Conservation (phyloP, 2,797 vertebrate genomes). For the Darevskia mixta region DNA sequence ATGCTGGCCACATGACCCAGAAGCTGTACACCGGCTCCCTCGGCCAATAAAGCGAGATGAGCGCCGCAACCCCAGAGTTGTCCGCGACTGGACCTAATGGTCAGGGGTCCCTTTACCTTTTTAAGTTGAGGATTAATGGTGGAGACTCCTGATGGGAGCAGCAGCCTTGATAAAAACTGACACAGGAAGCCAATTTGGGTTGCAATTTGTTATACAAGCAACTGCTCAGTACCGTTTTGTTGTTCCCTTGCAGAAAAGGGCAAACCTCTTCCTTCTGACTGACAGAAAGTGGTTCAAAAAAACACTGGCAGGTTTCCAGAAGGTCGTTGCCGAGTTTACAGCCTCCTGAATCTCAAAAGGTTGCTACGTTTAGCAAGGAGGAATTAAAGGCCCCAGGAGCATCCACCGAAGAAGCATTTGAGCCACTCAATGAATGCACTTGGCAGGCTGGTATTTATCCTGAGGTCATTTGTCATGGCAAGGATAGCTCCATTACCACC, state of each 20-base stretch:
- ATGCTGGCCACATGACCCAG: too few species aligned
- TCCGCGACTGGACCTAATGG: too few species aligned
- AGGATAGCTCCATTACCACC: slow-evolving; percentile 6
- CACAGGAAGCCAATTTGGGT: slow-evolving; percentile 6
- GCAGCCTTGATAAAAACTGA: not conserved
- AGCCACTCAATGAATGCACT: not conserved
- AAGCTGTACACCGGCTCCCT: too few species aligned
- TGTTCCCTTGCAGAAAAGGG: slow-evolving; percentile 28
- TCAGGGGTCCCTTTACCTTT: too few species aligned
- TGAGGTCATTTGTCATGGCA: slow-evolving; percentile 35
- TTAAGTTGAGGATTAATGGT: not conserved
- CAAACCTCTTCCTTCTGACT: slow-evolving; percentile 25
- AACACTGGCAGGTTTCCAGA: slow-evolving; percentile 38
- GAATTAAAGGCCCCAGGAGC: slow-evolving; percentile 35
- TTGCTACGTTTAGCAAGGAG: slow-evolving; percentile 45
- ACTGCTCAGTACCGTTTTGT: slow-evolving; percentile 1
- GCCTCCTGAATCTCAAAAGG: slow-evolving; percentile 50
- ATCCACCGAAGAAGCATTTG: not conserved
- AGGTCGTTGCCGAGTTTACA: slow-evolving; percentile 27
- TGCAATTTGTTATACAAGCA: slow-evolving; percentile 4
- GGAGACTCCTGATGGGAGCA: not conserved
- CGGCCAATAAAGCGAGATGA: too few species aligned
- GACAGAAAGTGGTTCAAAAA: not conserved
- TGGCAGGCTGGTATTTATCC: slow-evolving; percentile 46
- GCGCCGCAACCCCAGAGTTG: too few species aligned